Conservation (phyloP, 2,797 vertebrate species). For the Myripristis jacobus region DNA sequence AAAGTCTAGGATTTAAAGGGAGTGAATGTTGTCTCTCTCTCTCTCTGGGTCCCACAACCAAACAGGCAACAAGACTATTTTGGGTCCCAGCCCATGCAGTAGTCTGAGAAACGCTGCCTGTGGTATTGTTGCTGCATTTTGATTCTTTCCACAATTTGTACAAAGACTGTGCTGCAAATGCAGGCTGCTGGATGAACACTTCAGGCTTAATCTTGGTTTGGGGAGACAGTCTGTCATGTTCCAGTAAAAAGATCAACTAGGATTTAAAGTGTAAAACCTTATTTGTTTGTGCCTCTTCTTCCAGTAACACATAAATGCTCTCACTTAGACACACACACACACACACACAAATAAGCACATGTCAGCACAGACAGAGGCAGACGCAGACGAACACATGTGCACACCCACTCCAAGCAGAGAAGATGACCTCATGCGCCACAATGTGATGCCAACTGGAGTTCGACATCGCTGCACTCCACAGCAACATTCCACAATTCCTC, state of each 20-base stretch:
- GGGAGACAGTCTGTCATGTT: constrained; percentile 40
- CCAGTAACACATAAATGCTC: constrained; percentile 28
- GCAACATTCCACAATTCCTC: constrained; percentile 61
- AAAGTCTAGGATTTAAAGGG: no score
- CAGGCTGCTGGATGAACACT: constrained; percentile 25
- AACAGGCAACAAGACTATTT: no score
- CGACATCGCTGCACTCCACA: constrained; percentile 56
- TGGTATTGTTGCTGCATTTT: no score
- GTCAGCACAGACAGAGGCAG: background rate
- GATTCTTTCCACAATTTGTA: background rate
- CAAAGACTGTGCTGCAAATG: constrained; percentile 5
- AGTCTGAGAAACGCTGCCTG: no score
- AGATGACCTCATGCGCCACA: constrained; percentile 45
- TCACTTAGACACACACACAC: background rate
- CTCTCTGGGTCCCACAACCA: no score
- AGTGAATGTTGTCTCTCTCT: no score
- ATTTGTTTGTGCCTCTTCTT: constrained; percentile 29
- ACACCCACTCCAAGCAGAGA: constrained; percentile 16
- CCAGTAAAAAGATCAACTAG: constrained; percentile 40
- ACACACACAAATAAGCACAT: constrained; percentile 9
- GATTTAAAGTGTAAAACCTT: constrained; percentile 52
- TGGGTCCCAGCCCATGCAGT: no score
- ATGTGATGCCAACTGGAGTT: constrained; percentile 37
- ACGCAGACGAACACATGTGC: constrained; percentile 6
- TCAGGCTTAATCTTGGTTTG: constrained; percentile 32